phyloP scores from a whole-genome alignment of 2,113 vertebrate species.

The Taurulus bubalis region DNA sequence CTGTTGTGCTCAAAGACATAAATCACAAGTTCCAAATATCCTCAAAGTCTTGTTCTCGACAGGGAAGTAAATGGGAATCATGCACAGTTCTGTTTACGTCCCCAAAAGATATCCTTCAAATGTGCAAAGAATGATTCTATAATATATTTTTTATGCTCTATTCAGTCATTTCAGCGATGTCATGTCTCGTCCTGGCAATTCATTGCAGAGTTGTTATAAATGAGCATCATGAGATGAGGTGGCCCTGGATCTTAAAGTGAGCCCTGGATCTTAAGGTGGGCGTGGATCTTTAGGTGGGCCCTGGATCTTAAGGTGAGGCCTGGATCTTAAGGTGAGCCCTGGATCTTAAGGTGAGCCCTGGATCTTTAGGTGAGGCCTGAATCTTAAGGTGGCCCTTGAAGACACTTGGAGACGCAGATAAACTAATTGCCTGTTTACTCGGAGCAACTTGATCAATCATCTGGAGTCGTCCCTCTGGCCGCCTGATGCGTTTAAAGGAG shows the following conservation, averaged over 20 bases:
- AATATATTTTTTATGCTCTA: background rate
- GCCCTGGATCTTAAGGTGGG: no score
- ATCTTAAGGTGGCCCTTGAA: background rate
- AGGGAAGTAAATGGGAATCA: slow-evolving; percentile 38
- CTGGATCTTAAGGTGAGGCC: no score
- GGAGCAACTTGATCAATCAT: background rate
- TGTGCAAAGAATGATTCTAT: background rate
- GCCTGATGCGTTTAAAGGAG: background rate
- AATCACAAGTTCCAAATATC: slow-evolving; percentile 42
- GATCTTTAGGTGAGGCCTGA: no score
- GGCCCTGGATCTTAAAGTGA: background rate
- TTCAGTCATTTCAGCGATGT: background rate
- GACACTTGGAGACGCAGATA: no score
- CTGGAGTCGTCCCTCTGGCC: background rate
- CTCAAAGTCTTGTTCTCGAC: slow-evolving; percentile 20
- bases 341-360: no score
- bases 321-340: no score
- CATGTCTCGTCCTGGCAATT: background rate
- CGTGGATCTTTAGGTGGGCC: no score
- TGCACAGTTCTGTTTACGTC: background rate
- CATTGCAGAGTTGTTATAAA: background rate
- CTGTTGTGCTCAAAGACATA: slow-evolving; percentile 43
- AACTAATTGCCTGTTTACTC: background rate
- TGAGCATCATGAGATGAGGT: background rate
- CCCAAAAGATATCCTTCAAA: background rate